Evolutionary conservation across 2,113 vertebrate species (phyloP).

Genomic region (Hippocampus zosterae): DNA sequence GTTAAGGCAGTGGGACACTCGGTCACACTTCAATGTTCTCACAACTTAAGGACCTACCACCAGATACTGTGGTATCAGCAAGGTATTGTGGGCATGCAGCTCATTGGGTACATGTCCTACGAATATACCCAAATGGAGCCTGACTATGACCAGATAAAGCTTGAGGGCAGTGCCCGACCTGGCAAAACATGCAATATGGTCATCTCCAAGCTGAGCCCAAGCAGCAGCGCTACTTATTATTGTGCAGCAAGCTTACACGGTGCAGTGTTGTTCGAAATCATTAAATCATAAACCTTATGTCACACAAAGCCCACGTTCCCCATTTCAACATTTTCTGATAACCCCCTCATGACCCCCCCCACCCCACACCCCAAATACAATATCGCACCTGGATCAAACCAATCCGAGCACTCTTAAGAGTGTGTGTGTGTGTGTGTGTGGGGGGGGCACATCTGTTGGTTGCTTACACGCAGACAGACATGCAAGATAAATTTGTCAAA

Average conservation of each 20-base stretch:
- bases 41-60: slow-evolving; percentile 16
- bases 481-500: no score
- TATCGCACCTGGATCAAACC: background rate
- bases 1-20: background rate
- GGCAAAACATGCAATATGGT: background rate
- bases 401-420: background rate
- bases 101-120: slow-evolving; percentile 19
- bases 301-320: background rate
- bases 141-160: background rate
- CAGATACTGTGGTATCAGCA: slow-evolving; percentile 51
- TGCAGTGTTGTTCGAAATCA: background rate
- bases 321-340: background rate
- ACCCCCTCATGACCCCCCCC: no score
- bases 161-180: background rate
- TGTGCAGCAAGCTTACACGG: slow-evolving; percentile 31
- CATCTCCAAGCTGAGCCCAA: background rate
- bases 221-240: slow-evolving; percentile 19
- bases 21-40: slow-evolving; percentile 31
- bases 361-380: background rate
- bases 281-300: slow-evolving; percentile 11
- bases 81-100: background rate
- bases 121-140: accelerated
- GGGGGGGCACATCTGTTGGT: no score
- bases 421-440: no score
- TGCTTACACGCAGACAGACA: no score